Evolutionary conservation across 2,888 invertebrate species (phyloP), one percentile per base, ranked within the genome.

Genomic region (Netelia inedita): DNA sequence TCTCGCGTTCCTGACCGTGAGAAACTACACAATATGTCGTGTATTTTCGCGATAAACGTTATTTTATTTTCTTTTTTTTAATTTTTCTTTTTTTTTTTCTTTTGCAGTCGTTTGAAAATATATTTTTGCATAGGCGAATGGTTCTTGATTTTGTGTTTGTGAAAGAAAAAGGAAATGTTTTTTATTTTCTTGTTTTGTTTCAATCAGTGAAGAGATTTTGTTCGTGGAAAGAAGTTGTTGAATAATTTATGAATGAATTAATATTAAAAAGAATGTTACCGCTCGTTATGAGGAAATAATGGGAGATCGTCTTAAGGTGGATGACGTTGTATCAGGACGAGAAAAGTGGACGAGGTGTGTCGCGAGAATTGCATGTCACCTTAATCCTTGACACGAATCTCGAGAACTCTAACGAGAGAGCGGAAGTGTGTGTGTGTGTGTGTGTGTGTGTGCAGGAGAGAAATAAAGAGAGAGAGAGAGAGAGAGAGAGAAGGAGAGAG

Each of bases 361-460:
- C 66, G 65, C 59, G 78, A 73, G 74, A 85, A 87, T 86, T 86
- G 82, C 83, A 66, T 85, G 86, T 87, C 86, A 86, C 82, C 80
- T 86, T 84, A 86, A 87, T 87, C 87, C 86, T 87, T 86, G 87
- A 87, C 87, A 86, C 82, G 84, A 85, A 85, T 86, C 84, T 83
- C 82, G 66, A 72, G 74, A 66, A 76, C 72, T 82, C 75, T 84
- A 84, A 85, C 82, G 82, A 84, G 84, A 71, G 57, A 57, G 14
- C 14, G 53, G 6, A 16, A 53, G 1, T n/a, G 53, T 19, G 10
- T 19, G 53, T 3, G 14, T 14, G 1, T n/a, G 53, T 19, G 10
- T 19, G 53, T 3, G 14, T 14, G 50, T n/a, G 8, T 57, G 16
- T n/a, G n/a, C 14, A 16, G 19, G 8, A 57, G 57, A 73, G 43